These are phyloP conservation scores for Meteorus cinctellus DNA, from an alignment of 2,888 invertebrate genomes.

Conservation along the genomic window DNA sequence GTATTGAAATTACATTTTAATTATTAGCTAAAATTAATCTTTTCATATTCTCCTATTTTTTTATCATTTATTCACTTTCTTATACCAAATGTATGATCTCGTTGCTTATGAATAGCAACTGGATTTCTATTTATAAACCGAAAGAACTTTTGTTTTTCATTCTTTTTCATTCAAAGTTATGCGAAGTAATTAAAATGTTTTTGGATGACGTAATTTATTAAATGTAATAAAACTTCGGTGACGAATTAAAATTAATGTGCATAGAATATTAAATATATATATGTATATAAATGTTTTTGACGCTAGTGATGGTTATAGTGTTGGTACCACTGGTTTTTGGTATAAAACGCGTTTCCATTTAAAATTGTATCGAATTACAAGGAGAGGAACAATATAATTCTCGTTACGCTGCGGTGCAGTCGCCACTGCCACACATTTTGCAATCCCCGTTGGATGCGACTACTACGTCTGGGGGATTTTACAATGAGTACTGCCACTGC, in stretches of 20 bases:
- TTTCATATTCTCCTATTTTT: too few species aligned
- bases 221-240: background rate
- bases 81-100: too few species aligned
- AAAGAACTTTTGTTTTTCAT: too few species aligned
- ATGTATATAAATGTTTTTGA: background rate
- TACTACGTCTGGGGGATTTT: background rate
- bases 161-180: background rate
- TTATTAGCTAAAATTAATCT: too few species aligned
- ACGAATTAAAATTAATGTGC: background rate
- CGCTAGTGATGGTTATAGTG: background rate
- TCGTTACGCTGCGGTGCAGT: constrained; percentile 10
- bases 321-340: background rate
- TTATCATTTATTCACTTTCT: too few species aligned
- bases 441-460: constrained; percentile 1
- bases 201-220: background rate
- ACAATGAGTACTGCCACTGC: constrained; percentile 1
- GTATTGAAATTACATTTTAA: background rate
- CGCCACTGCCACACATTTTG: constrained; percentile 1
- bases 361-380: constrained; percentile 25
- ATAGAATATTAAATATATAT: background rate
- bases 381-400: constrained; percentile 22
- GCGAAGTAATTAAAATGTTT: background rate
- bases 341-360: background rate
- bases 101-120: too few species aligned
- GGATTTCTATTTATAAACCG: too few species aligned